Evolutionary conservation across 2,888 invertebrate genomes (phyloP), one percentile per base, ranked within the genome.

Genomic region (Hartigia nigra): DNA sequence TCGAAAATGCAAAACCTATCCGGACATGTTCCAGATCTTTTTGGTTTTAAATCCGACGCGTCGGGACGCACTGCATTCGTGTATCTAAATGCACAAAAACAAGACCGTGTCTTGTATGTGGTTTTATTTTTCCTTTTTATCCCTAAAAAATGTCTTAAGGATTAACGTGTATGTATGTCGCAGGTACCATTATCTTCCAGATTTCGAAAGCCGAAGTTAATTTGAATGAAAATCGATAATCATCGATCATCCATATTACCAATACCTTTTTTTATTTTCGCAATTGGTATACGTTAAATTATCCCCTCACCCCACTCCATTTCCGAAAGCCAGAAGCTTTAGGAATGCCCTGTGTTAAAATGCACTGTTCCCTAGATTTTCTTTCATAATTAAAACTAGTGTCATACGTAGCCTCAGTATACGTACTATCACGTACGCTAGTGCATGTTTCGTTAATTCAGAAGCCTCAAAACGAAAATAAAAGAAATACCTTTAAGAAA

Each of bases 291-390:
- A 55, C 23, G 12, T 37, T 39, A 14, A 55, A 12, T 76, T 34
- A 75, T 77, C 75, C 75, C 77, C 75, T 78, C 69, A 78, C 81
- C 79, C 81, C 82, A 55, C 23, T 9, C 55, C 23, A 9, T 23
- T 55, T 55, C 23, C 23, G 23, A 55, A 5, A 55, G 23, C 55
- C 74, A 78, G 78, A 81, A 81, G 69, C 77, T 77, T 85, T 84
- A 82, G 87, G 87, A 88, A 88, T 87, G 87, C 87, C 86, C 87
- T 84, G 85, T 23, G 55, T 55, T 55, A 82, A 88, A 88, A 88
- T 88, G 87, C 87, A 87, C 83, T 83, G 86, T 86, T 85, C 81
- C 83, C 81, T 83, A 82, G 82, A 81, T 37, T 70, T 78, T 72
- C 74, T 77, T 79, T 77, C 82, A 80, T 82, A 81, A 81, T 80